Evolutionary conservation across 2,113 vertebrate species (phyloP).

Genomic region (Illadopsis cleaveri): DNA sequence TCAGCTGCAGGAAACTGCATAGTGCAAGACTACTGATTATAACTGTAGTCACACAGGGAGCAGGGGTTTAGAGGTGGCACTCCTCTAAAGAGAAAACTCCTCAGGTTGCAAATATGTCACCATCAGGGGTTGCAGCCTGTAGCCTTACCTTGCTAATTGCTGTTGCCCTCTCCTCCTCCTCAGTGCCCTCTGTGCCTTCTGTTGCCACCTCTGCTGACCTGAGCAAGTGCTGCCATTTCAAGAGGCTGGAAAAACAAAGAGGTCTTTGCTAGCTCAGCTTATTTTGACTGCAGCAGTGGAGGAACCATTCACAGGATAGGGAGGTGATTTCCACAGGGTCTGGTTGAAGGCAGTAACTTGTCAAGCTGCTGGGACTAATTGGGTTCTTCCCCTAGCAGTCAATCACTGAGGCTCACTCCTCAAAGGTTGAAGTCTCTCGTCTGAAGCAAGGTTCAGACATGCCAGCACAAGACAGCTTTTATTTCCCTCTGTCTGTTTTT

Average conservation of each 20-base stretch:
- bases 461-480: rapidly evolving
- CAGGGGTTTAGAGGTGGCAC: neutral
- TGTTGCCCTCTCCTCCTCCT: neutral
- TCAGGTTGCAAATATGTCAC: neutral
- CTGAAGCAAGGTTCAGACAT: neutral
- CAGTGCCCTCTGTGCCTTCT: neutral
- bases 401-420: neutral
- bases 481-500: neutral
- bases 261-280: neutral
- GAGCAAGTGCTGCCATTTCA: neutral
- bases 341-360: neutral
- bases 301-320: neutral
- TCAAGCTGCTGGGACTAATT: neutral
- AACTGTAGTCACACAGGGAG: neutral
- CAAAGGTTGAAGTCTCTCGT: neutral
- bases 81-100: neutral
- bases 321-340: neutral
- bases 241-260: neutral
- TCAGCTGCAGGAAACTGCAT: neutral
- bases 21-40: neutral
- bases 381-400: neutral
- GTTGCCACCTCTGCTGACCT: neutral
- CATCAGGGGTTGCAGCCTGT: neutral
- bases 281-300: neutral
- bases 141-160: neutral